Base-by-base conservation (phyloP, 2,113 vertebrate genomes). In the Anguilla rostrata region DNA sequence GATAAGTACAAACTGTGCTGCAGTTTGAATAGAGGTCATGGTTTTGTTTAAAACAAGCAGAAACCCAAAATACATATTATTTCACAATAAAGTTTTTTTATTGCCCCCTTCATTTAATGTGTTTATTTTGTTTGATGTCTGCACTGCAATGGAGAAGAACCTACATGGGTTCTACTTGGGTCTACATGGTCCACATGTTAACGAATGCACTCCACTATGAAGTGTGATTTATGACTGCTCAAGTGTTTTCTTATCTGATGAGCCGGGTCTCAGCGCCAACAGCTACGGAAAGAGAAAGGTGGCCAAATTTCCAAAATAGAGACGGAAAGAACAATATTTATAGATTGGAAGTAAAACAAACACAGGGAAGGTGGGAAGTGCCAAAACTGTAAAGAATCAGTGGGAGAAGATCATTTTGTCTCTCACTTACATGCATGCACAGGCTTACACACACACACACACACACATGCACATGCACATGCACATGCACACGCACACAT, bases 181-280 rank as follows among this genome's bases (percentile, higher is more conserved):
- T 82, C 86, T 88, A 83, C 84, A 86, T 57, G 86, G 86, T 87
- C 85, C 87, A 83, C 63, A 22, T 88, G 78, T 85, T 82, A 63
- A 29, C 88, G 43, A 87, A 88, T 94, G 95, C 95, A 96, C 95
- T 95, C 90, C 92, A 94, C 53, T 1, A 92, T 92, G 94, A 96
- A 93, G 83, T 90, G 92, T 92, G 93, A 96, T 95, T 96, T 96
- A 95, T 96, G 94, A 83, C 87, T 49, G 0, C 1, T 90, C 93
- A 95, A 94, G 91, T 96, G 95, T 96, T 96, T 97, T 96, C 91
- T 91, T 96, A 95, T 94, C 94, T 94, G 94, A 97, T 97, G 95
- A 96, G 95, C 93, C 93, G 91, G 93, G 94, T 95, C 95, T 95
- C 93, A 95, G 95, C 93, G 95, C 93, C 87, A 95, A 92, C 94